These are phyloP conservation scores for Frankliniella intonsa DNA, from an alignment of 2,888 invertebrate genomes.

Conservation along the genomic window DNA sequence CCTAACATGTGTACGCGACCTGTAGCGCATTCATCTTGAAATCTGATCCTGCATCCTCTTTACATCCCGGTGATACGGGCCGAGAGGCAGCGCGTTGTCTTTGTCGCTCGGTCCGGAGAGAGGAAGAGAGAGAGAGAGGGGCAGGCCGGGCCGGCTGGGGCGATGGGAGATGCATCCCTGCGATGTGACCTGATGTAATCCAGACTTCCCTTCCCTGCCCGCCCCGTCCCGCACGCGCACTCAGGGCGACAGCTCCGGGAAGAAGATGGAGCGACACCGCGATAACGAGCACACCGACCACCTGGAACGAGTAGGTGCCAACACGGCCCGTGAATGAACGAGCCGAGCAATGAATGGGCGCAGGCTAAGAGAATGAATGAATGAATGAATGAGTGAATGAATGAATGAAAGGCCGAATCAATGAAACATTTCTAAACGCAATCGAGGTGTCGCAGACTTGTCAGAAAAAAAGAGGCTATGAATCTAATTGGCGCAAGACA, in stretches of 20 bases:
- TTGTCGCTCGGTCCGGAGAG: neutral
- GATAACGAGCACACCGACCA: neutral
- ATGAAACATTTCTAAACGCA: too few species aligned
- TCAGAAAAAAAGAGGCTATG: too few species aligned
- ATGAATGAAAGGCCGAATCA: neutral
- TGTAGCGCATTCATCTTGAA: constrained; percentile 14
- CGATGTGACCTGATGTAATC: neutral
- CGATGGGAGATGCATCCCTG: neutral
- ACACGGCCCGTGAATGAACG: neutral
- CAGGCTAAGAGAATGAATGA: neutral
- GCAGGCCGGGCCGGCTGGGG: too few species aligned
- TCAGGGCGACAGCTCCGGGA: constrained; percentile 9
- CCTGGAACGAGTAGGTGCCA: neutral
- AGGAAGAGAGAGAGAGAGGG: too few species aligned
- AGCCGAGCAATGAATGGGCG: neutral
- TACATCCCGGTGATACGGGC: constrained; percentile 1
- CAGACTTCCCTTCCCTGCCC: neutral
- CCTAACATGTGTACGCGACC: constrained; percentile 13
- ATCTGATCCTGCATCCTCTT: constrained; percentile 22
- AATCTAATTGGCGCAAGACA: too few species aligned
- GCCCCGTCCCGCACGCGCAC: neutral
- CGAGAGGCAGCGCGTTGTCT: too few species aligned
- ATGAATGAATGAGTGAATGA: neutral
- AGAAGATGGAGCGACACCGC: constrained; percentile 15
- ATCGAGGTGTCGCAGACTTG: too few species aligned